Percentiles rank a stretch among this genome's conserved stretches.
phyloP scores from a whole-genome alignment of 1,140 invertebrate species.

The Pogonus chalceus region DNA sequence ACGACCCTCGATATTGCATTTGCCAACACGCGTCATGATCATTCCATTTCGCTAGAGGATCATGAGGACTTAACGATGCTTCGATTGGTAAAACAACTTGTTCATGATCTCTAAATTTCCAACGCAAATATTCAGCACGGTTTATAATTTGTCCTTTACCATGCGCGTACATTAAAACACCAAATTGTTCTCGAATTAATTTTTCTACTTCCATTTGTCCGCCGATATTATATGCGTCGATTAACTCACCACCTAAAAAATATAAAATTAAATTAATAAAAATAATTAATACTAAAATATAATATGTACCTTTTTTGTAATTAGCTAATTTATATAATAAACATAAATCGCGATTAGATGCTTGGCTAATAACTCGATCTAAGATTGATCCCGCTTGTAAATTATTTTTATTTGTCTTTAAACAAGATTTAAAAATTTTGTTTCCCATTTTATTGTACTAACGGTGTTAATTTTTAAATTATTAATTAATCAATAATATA shows the following conservation, averaged over 20 bases:
- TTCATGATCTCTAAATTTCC: conserved; percentile 83
- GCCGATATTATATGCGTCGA: conserved; percentile 74
- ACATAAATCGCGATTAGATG: conserved; percentile 72
- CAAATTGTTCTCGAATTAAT: conserved; percentile 79
- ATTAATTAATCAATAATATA: neutral
- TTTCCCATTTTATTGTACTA: conserved; percentile 28
- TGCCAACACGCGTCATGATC: conserved; percentile 95
- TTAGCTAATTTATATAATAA: conserved; percentile 77
- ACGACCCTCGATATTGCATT: conserved; percentile 86
- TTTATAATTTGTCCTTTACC: conserved; percentile 82
- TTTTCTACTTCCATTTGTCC: conserved; percentile 73
- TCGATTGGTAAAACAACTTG: conserved; percentile 76
- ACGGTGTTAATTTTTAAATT: neutral
- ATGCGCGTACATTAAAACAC: conserved; percentile 79
- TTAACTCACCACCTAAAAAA: conserved; percentile 58
- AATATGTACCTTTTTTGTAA: conserved; percentile 65
- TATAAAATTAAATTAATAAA: neutral
- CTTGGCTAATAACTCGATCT: conserved; percentile 78
- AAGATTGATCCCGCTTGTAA: conserved; percentile 63
- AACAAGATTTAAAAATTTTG: conserved; percentile 36
- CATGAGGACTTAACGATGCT: conserved; percentile 64
- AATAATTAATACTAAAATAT: conserved; percentile 3
- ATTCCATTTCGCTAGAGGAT: conserved; percentile 74
- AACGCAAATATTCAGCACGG: conserved; percentile 80
- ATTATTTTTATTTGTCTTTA: conserved; percentile 29